Percentiles rank a stretch among this genome's conserved stretches.
These are phyloP conservation scores for Apogon talboti DNA, from an alignment of 2,797 vertebrate genomes.

Conservation along the genomic window DNA sequence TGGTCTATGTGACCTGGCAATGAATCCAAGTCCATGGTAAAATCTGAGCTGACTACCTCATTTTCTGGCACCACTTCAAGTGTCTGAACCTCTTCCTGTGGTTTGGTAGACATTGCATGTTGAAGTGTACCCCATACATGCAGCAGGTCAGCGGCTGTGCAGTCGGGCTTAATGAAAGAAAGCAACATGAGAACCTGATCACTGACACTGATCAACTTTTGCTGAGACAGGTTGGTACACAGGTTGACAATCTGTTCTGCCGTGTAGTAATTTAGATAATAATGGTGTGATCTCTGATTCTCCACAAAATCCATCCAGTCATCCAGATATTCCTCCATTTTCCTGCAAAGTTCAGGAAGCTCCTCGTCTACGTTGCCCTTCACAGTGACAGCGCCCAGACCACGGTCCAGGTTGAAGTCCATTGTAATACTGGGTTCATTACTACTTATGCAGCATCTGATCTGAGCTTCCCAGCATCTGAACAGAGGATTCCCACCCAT, in stretches of 20 bases:
- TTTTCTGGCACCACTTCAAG: constrained; percentile 65
- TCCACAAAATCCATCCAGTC: constrained; percentile 85
- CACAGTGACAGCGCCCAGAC: no score
- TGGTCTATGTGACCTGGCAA: constrained; percentile 52
- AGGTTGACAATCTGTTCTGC: constrained; percentile 90
- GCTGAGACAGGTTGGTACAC: constrained; percentile 46
- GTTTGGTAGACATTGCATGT: constrained; percentile 76
- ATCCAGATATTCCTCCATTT: constrained; percentile 86
- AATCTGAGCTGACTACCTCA: constrained; percentile 26
- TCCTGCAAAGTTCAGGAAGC: constrained; percentile 84
- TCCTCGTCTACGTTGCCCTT: constrained; percentile 71
- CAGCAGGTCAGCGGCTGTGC: constrained; percentile 71
- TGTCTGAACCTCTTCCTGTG: constrained; percentile 78
- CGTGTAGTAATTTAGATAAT: constrained; percentile 91
- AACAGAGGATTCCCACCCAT: constrained; percentile 89
- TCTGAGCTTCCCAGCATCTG: constrained; percentile 82
- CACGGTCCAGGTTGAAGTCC: constrained; percentile 75
- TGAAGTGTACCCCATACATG: constrained; percentile 77
- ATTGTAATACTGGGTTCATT: constrained; percentile 67
- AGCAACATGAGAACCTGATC: constrained; percentile 86
- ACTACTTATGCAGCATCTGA: constrained; percentile 77
- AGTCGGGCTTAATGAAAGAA: constrained; percentile 85
- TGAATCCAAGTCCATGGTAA: constrained; percentile 20
- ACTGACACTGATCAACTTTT: no score
- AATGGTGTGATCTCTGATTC: constrained; percentile 79